Conservation (phyloP, 2,113 vertebrate genomes). For the Hucho hucho region DNA sequence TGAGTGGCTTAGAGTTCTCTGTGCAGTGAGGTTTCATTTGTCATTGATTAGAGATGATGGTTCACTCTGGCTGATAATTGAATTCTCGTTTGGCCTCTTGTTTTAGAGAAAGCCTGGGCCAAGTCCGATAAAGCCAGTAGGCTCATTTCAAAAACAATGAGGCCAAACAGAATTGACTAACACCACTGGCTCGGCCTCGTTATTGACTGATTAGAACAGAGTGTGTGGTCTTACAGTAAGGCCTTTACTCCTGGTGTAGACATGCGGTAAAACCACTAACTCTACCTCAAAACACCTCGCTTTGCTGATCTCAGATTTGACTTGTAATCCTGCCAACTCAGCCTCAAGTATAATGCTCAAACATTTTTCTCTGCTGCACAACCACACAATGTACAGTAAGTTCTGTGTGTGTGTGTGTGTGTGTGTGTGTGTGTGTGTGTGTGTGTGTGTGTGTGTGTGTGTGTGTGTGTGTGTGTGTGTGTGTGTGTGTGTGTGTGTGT, state of each 20-base stretch:
- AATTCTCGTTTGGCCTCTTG: neutral
- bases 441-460: neutral
- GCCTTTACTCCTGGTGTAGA: neutral
- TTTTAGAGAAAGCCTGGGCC: neutral
- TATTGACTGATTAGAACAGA: neutral
- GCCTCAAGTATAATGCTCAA: no score
- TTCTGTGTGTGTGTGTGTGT: neutral
- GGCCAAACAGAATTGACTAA: neutral
- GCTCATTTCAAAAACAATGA: neutral
- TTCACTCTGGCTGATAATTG: neutral
- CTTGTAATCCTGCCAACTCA: neutral
- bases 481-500: neutral
- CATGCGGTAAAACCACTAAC: neutral
- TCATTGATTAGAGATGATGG: neutral
- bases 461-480: neutral
- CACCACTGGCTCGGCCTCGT: neutral
- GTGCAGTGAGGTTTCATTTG: neutral
- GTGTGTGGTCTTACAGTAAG: neutral
- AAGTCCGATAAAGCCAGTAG: neutral
- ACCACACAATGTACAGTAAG: no score
- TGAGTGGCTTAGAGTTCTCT: neutral
- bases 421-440: neutral
- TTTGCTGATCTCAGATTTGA: neutral
- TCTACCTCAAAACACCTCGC: neutral
- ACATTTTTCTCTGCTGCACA: no score